phyloP scores from a whole-genome alignment of 2,113 vertebrate genomes.

The Phrynosoma blainvillii region DNA sequence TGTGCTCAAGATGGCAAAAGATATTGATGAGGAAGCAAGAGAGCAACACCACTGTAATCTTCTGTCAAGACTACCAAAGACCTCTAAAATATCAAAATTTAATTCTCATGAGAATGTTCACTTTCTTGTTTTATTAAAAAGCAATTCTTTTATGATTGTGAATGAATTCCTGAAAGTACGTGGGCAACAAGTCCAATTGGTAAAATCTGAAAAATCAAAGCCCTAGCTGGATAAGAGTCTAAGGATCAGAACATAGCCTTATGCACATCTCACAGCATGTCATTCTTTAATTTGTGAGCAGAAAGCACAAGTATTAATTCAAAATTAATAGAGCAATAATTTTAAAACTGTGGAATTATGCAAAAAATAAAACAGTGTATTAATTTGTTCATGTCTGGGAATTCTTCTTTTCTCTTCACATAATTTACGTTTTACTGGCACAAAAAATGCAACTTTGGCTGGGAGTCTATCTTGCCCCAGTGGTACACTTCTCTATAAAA shows the following conservation, averaged over 20 bases:
- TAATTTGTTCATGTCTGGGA: neutral
- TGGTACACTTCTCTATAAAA: neutral
- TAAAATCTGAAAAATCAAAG: neutral
- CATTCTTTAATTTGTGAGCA: neutral
- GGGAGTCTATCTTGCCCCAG: neutral
- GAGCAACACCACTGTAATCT: neutral
- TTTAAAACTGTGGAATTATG: neutral
- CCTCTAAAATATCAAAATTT: no score
- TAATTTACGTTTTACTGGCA: neutral
- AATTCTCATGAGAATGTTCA: neutral
- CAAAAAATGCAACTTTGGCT: neutral
- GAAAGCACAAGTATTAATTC: neutral
- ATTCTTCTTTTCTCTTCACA: neutral
- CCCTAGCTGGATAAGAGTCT: neutral
- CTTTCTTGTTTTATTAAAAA: neutral
- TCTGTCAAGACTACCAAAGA: no score
- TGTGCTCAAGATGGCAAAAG: no score
- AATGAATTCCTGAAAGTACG: neutral
- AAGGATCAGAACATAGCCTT: neutral
- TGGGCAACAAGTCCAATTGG: neutral
- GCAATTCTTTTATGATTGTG: neutral
- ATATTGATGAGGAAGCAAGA: neutral
- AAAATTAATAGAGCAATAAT: neutral
- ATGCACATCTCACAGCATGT: neutral
- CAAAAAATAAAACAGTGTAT: neutral